Conservation (phyloP, 1,140 invertebrate species). For the Diprion similis region DNA sequence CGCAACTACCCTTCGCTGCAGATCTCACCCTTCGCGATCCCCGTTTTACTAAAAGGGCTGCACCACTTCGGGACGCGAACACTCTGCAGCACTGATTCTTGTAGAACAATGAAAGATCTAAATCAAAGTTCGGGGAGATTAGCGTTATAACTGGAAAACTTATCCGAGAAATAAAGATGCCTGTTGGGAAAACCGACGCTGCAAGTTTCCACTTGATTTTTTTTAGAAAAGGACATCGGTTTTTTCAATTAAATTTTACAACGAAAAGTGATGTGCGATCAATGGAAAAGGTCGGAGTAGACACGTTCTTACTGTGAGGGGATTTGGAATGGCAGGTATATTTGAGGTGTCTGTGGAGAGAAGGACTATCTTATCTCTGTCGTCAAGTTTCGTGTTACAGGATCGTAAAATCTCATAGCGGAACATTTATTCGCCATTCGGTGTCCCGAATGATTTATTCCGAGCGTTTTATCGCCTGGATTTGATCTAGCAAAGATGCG, state of each 20-base stretch:
- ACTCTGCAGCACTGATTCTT: neutral
- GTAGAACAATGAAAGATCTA: neutral
- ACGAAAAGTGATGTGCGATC: too few relatives aligned
- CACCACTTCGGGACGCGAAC: neutral
- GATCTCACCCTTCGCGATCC: neutral
- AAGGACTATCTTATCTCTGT: too few relatives aligned
- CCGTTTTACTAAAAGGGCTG: constrained; percentile 19
- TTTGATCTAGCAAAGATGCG: neutral
- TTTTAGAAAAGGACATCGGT: too few relatives aligned
- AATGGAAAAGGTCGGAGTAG: too few relatives aligned
- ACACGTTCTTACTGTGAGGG: too few relatives aligned
- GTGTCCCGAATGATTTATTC: neutral
- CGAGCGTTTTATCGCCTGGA: neutral
- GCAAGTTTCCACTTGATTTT: too few relatives aligned
- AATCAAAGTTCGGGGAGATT: neutral
- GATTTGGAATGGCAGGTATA: neutral
- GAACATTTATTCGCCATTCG: neutral
- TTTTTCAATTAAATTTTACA: too few relatives aligned
- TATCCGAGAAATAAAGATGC: too few relatives aligned
- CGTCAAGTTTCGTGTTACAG: neutral
- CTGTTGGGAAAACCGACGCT: too few relatives aligned
- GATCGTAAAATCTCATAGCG: constrained; percentile 5
- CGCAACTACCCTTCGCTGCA: too few relatives aligned
- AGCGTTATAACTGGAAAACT: too few relatives aligned
- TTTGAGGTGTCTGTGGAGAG: too few relatives aligned